These are phyloP conservation scores for Dasysyrphus tricinctus DNA, from an alignment of 2,888 invertebrate species.

Conservation along the genomic window DNA sequence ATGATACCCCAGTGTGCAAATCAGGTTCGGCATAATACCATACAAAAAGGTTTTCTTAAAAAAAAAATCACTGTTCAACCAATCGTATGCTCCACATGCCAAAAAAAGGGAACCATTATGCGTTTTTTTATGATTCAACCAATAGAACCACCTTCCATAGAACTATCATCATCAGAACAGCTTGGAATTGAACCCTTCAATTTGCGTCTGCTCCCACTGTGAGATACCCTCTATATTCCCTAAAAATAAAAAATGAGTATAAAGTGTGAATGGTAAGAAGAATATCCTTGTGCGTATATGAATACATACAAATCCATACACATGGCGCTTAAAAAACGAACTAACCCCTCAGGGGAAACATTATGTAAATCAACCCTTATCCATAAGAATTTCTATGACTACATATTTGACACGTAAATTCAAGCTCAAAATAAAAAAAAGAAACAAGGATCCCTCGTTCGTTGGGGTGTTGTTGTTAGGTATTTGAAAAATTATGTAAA, in stretches of 20 bases:
- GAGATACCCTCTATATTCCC: conserved; percentile 25
- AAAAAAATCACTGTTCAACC: conserved; percentile 53
- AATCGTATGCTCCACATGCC: conserved; percentile 68
- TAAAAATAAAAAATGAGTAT: neutral
- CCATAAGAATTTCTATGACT: conserved; percentile 19
- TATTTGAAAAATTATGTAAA: conserved; percentile 71
- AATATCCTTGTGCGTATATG: conserved; percentile 3
- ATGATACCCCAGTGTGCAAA: conserved; percentile 55
- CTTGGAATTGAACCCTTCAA: conserved; percentile 64
- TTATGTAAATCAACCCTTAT: conserved; percentile 76
- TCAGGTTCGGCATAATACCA: conserved; percentile 42
- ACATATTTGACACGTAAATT: conserved; percentile 54
- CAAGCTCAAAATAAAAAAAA: neutral
- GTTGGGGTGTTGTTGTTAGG: conserved; percentile 15
- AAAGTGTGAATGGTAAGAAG: conserved; percentile 45
- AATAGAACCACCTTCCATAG: conserved; percentile 56
- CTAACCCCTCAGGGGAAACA: conserved; percentile 76
- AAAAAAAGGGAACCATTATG: conserved; percentile 37
- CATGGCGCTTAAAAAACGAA: conserved; percentile 75
- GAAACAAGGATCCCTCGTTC: conserved; percentile 17
- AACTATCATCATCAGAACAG: neutral
- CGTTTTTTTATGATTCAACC: conserved; percentile 55
- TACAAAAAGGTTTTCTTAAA: conserved; percentile 11
- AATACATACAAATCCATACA: conserved; percentile 43
- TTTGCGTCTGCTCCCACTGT: conserved; percentile 76